Percentiles rank a stretch among this genome's conserved stretches.
These are phyloP conservation scores for Chlorodrepanis virens DNA, from an alignment of 2,113 vertebrate genomes.

Conservation along the genomic window DNA sequence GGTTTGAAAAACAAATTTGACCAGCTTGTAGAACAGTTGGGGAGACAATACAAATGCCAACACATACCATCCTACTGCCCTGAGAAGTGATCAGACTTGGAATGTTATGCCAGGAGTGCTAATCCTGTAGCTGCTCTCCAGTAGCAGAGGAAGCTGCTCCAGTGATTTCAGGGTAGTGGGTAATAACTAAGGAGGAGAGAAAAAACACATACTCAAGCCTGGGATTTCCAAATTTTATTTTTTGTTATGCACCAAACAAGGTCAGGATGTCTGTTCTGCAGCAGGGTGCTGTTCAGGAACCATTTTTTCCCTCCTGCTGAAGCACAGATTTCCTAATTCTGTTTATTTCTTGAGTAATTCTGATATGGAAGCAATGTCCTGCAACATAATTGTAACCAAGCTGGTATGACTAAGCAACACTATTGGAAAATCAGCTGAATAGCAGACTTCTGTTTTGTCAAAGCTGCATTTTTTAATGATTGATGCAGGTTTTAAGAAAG, in stretches of 20 bases:
- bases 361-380: background rate
- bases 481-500: background rate
- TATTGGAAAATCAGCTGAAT: background rate
- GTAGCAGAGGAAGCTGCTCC: background rate
- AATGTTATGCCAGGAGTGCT: background rate
- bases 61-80: background rate
- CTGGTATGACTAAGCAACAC: background rate
- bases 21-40: background rate
- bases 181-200: background rate
- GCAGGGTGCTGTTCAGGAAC: background rate
- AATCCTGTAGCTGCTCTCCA: background rate
- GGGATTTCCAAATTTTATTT: background rate
- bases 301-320: background rate
- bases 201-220: background rate
- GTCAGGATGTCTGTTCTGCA: background rate
- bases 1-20: background rate
- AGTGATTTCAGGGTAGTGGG: background rate
- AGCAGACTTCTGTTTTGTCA: background rate
- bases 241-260: background rate
- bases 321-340: background rate
- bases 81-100: background rate
- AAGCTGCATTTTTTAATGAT: background rate
- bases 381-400: background rate
- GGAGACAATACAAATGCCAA: background rate
- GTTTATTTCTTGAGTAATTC: background rate